Conservation (phyloP, 2,113 vertebrate species). For the Seriola aureovittata region DNA sequence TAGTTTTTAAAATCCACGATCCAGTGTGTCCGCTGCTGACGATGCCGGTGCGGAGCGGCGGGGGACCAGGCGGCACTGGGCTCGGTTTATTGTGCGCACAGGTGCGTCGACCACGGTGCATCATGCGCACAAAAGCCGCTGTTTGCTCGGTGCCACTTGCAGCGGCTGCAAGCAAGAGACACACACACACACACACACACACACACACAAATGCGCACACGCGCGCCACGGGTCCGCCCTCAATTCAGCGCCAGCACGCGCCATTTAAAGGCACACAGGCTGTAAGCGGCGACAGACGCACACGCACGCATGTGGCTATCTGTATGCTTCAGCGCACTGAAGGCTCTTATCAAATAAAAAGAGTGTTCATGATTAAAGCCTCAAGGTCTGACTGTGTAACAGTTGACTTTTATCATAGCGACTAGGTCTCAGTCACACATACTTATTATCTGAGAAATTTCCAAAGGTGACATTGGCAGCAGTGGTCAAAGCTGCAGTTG, state of each 20-base stretch:
- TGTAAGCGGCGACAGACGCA: slow-evolving; percentile 8
- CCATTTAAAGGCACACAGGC: slow-evolving; percentile 78
- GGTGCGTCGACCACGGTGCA: slow-evolving; percentile 74
- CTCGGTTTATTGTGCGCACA: slow-evolving; percentile 60
- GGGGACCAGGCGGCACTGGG: slow-evolving; percentile 61
- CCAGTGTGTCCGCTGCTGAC: slow-evolving; percentile 16
- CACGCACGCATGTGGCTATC: background rate
- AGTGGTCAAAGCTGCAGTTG: background rate
- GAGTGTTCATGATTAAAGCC: background rate
- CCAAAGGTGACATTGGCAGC: slow-evolving; percentile 16
- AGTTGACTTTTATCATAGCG: background rate
- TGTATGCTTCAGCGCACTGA: background rate
- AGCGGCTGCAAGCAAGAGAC: slow-evolving; percentile 65
- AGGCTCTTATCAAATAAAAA: background rate
- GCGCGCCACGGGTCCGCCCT: slow-evolving; percentile 71
- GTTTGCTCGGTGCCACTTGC: slow-evolving; percentile 52
- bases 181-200: slow-evolving; percentile 44
- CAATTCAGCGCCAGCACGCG: slow-evolving; percentile 72
- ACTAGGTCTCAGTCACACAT: too few relatives aligned
- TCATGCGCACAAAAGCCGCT: slow-evolving; percentile 71
- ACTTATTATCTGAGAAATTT: background rate
- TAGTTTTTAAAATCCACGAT: slow-evolving; percentile 68
- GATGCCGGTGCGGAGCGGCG: slow-evolving; percentile 33
- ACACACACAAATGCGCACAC: slow-evolving; percentile 52
- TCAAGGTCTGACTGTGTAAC: background rate